Conservation (phyloP, 2,888 invertebrate species). For the Cryptosula pallasiana region DNA sequence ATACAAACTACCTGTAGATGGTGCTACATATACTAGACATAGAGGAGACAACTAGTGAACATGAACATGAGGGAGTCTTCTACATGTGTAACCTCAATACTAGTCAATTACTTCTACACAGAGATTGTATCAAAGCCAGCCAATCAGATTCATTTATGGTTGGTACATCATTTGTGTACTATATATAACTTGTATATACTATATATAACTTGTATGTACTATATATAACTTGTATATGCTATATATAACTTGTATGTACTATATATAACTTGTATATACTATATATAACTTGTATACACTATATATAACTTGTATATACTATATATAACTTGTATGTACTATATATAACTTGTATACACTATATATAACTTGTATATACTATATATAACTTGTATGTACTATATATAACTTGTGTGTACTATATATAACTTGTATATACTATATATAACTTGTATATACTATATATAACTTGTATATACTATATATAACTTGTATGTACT, state of each 20-base stretch:
- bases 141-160: background rate
- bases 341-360: too few relatives aligned
- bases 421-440: background rate
- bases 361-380: background rate
- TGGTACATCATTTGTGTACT: background rate
- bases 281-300: background rate
- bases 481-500: background rate
- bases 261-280: background rate
- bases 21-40: background rate
- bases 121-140: background rate
- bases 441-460: background rate
- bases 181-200: background rate
- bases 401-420: background rate
- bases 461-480: background rate
- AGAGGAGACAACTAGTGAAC: slow-evolving; percentile 13
- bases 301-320: background rate
- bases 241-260: background rate
- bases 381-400: background rate
- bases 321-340: background rate
- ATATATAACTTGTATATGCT: background rate
- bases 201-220: background rate
- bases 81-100: slow-evolving; percentile 1
- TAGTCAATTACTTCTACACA: slow-evolving; percentile 8
- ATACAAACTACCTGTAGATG: slow-evolving; percentile 6
- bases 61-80: background rate